A percentile compares a stretch with the other conserved stretches of the same genome.
Evolutionary conservation across 2,113 vertebrate species (phyloP).

Genomic region (Dicrurus megarhynchus): DNA sequence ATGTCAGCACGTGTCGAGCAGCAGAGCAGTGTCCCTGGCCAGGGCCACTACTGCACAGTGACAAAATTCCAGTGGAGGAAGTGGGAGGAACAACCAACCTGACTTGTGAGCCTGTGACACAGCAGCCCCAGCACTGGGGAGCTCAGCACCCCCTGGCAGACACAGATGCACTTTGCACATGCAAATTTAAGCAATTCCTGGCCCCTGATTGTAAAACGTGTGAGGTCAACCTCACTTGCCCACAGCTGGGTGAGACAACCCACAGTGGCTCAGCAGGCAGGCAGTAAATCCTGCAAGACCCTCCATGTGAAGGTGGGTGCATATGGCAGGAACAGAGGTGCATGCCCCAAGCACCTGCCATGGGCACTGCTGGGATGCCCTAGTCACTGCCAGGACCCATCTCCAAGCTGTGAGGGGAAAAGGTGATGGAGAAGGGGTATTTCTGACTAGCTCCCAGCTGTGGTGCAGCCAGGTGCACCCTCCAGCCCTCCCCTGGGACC

Average conservation of each 20-base stretch:
- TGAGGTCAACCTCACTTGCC: not conserved
- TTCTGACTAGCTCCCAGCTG: not conserved
- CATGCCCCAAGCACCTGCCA: not conserved
- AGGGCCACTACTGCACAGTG: fast-evolving
- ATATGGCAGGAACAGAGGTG: not conserved
- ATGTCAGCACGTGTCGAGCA: not conserved
- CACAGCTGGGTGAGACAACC: not conserved
- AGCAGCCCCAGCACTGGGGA: not conserved
- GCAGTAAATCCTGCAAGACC: not conserved
- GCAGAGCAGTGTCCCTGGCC: not conserved
- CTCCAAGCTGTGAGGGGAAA: not conserved
- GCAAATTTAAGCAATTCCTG: not conserved
- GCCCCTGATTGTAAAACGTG: not conserved
- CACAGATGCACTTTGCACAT: not conserved
- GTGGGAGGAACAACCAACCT: not conserved
- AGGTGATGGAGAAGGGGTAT: not conserved
- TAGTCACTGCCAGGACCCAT: not conserved
- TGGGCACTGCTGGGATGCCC: not conserved
- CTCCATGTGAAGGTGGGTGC: not conserved
- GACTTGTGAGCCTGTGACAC: not conserved
- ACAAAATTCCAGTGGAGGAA: not conserved
- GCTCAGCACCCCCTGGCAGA: not conserved
- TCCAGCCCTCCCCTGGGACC: not conserved
- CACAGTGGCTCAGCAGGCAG: not conserved
- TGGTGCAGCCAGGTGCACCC: not conserved